Conservation (phyloP, 2,797 vertebrate species). For the Scyliorhinus canicula region DNA sequence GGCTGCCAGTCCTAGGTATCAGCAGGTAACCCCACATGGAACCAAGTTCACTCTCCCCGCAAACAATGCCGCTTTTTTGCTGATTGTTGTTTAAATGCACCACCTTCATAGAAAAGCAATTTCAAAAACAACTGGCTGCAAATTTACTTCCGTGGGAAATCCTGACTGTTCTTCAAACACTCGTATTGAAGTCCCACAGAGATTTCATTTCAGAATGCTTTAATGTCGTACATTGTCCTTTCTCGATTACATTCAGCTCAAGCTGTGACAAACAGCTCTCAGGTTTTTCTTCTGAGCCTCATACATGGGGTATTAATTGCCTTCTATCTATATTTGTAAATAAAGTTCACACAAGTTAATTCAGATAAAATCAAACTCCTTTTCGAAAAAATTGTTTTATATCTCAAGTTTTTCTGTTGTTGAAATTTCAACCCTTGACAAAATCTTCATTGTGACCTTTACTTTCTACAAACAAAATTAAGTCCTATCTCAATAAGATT, state of each 20-base stretch:
- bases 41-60: background rate
- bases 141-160: conserved; percentile 6
- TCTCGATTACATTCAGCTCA: conserved; percentile 19
- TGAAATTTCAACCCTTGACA: background rate
- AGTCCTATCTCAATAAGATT: background rate
- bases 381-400: background rate
- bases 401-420: background rate
- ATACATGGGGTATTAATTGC: background rate
- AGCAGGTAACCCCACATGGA: background rate
- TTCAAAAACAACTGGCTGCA: conserved; percentile 6
- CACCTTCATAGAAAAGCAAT: background rate
- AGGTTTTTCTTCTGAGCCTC: background rate
- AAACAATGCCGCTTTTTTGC: background rate
- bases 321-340: background rate
- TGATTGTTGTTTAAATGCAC: conserved; percentile 16
- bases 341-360: background rate
- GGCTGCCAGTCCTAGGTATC: background rate
- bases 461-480: too few species aligned
- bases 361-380: background rate
- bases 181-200: background rate
- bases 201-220: conserved; percentile 7
- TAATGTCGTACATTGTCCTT: background rate
- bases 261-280: background rate
- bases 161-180: background rate
- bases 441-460: background rate